These are phyloP conservation scores for Myocastor coypus DNA, from an alignment of 2,113 vertebrate species.

Conservation along the genomic window DNA sequence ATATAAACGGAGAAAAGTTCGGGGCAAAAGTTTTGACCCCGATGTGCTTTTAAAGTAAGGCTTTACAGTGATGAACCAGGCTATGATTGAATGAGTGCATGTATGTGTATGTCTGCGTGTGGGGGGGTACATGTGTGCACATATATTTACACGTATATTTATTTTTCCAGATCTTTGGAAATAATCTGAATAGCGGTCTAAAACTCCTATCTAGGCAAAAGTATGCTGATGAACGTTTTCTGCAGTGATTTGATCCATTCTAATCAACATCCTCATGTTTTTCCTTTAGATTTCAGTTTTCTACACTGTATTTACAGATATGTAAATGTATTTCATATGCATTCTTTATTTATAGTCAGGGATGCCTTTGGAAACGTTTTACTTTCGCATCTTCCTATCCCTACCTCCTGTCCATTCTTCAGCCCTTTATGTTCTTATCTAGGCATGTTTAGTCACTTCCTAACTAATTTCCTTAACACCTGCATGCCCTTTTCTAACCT, in stretches of 20 bases:
- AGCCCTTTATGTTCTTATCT: slow-evolving; percentile 33
- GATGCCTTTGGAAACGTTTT: not conserved
- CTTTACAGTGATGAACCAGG: not conserved
- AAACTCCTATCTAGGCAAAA: not conserved
- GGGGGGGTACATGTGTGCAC: rapidly evolving
- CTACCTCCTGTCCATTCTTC: not conserved
- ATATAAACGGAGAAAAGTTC: not conserved
- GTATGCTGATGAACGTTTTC: not conserved
- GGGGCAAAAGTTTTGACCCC: not conserved
- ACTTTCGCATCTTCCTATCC: not conserved
- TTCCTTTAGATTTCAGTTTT: slow-evolving; percentile 1
- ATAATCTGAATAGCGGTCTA: not conserved
- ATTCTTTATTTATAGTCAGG: not conserved
- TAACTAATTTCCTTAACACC: slow-evolving; percentile 49
- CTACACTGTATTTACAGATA: not conserved
- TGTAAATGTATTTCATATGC: not conserved
- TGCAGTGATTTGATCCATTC: not conserved
- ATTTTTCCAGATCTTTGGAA: not conserved
- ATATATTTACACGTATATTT: no score
- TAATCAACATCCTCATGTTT: not conserved
- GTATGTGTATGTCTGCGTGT: not conserved
- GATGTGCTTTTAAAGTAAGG: not conserved
- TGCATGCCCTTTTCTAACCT: not conserved
- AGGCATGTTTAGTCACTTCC: slow-evolving; percentile 59
- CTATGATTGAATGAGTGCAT: not conserved